These are phyloP conservation scores for Orchesella cincta DNA, from an alignment of 1,140 invertebrate species.

Conservation along the genomic window DNA sequence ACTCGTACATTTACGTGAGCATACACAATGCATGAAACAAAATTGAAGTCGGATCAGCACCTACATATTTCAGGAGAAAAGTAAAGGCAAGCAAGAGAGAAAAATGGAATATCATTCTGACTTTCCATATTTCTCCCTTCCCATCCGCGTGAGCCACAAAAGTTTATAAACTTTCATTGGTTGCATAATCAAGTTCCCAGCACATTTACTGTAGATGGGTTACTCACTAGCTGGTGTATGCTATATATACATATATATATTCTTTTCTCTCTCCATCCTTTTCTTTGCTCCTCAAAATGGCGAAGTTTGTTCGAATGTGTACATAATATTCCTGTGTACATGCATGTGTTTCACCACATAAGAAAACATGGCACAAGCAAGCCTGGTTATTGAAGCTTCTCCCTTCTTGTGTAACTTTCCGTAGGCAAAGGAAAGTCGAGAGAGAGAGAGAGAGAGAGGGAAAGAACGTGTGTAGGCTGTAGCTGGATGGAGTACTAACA, in stretches of 20 bases:
- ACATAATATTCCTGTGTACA: background rate
- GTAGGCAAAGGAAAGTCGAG: background rate
- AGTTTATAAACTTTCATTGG: no score
- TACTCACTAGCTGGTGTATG: no score
- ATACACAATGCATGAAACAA: background rate
- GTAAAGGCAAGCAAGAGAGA: background rate
- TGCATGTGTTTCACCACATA: background rate
- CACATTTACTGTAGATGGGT: no score
- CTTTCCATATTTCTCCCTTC: background rate
- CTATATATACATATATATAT: no score
- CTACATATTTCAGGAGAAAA: background rate
- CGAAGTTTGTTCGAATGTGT: background rate
- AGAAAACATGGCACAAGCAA: background rate
- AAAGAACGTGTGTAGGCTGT: background rate
- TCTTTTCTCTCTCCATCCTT: background rate
- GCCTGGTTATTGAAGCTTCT: no score
- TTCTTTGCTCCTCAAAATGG: background rate
- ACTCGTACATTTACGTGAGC: background rate
- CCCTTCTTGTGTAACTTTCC: background rate
- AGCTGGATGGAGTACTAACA: background rate
- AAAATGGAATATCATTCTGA: background rate
- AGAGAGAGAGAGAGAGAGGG: background rate
- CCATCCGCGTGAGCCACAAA: no score
- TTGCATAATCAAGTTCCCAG: no score
- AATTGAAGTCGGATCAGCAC: no score